Conservation (phyloP, 1,140 invertebrate species). For the Cyclargus thomasi region DNA sequence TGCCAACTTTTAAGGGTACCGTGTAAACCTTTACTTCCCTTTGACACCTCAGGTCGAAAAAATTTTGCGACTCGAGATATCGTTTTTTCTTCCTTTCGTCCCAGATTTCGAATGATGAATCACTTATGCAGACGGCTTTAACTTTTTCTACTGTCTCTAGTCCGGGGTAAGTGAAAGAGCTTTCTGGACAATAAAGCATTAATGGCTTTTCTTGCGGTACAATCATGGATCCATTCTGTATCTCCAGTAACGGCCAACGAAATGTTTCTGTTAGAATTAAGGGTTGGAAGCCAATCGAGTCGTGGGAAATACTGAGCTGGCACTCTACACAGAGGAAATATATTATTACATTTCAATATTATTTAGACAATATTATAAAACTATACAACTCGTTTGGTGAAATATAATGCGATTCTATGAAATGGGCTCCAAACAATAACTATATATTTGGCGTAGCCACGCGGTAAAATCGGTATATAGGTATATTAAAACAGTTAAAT, state of each 20-base stretch:
- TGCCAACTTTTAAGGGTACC: slow-evolving; percentile 22
- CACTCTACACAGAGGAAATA: slow-evolving; percentile 22
- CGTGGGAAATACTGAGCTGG: slow-evolving; percentile 16
- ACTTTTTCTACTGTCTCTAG: slow-evolving; percentile 15
- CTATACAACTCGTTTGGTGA: too few relatives aligned
- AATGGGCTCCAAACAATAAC: too few relatives aligned
- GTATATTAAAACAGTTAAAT: too few relatives aligned
- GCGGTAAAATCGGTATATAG: too few relatives aligned
- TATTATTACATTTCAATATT: background rate
- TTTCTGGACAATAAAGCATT: background rate
- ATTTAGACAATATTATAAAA: too few relatives aligned
- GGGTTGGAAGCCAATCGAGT: slow-evolving; percentile 25
- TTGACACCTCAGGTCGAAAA: slow-evolving; percentile 42
- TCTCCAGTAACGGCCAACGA: slow-evolving; percentile 21
- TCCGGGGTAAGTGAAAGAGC: slow-evolving; percentile 32
- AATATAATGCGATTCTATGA: too few relatives aligned
- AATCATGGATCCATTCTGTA: slow-evolving; percentile 17
- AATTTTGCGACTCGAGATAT: too few relatives aligned
- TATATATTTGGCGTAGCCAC: too few relatives aligned
- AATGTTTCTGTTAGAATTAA: slow-evolving; percentile 18
- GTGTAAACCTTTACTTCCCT: slow-evolving; percentile 24
- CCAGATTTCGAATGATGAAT: slow-evolving; percentile 34
- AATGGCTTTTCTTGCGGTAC: slow-evolving; percentile 26
- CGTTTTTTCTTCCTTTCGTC: slow-evolving; percentile 26
- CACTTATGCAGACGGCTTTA: slow-evolving; percentile 37